A percentile compares a stretch with the other conserved stretches of the same genome.
Evolutionary conservation across 2,797 vertebrate genomes (phyloP).

Genomic region (Molossus alvarezi): DNA sequence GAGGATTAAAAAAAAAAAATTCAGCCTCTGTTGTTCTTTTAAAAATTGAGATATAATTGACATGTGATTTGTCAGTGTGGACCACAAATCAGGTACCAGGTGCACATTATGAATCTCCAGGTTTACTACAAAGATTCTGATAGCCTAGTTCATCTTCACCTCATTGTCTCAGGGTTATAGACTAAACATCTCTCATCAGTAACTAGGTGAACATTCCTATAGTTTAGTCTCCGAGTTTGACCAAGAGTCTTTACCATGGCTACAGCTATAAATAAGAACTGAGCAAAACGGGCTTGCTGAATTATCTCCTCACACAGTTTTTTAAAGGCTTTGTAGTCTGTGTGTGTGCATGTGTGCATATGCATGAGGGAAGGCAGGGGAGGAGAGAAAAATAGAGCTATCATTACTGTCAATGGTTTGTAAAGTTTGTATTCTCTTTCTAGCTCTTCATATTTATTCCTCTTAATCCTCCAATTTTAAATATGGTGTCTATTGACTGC

Average conservation of each 20-base stretch:
- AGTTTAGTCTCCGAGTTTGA: slow-evolving; percentile 40
- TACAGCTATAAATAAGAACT: slow-evolving; percentile 16
- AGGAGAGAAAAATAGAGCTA: not conserved
- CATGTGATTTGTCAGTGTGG: not conserved
- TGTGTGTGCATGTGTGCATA: not conserved
- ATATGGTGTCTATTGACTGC: not conserved
- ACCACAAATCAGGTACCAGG: not conserved
- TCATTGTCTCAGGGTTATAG: not conserved
- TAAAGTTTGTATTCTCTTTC: not conserved
- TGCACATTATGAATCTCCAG: not conserved
- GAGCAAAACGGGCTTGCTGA: not conserved
- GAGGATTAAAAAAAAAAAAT: not conserved
- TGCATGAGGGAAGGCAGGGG: not conserved
- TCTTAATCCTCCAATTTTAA: not conserved
- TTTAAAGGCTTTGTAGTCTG: not conserved
- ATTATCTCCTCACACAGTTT: not conserved
- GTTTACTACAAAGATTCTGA: not conserved
- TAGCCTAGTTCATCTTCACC: slow-evolving; percentile 24
- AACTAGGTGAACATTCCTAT: not conserved
- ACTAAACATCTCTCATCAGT: not conserved
- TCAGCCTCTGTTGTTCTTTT: not conserved
- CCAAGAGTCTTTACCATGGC: not conserved
- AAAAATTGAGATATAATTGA: not conserved
- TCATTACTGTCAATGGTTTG: not conserved
- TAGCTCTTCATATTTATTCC: not conserved